Base-by-base conservation (phyloP, 1,140 invertebrate genomes). In the Dinoponera quadriceps region DNA sequence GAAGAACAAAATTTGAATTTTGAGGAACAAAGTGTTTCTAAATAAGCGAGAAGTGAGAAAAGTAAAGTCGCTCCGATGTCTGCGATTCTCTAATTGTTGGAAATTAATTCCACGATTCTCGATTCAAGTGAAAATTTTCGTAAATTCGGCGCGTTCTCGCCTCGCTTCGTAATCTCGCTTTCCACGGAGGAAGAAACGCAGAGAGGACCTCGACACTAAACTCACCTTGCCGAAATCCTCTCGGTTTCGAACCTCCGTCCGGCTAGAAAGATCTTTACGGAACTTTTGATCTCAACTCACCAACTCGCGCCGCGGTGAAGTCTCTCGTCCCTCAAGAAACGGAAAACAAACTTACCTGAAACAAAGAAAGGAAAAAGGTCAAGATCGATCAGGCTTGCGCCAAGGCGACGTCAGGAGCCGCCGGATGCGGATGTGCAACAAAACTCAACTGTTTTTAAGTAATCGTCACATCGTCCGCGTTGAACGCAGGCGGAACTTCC, bases 281-380 rank as follows among this genome's bases (percentile, higher is more conserved):
- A 85, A 88, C 83, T 88, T 88, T 85, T 60, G 78, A 18, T 49
- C 71, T 88, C 82, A 72, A 87, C 87, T 88, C 66, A 87, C 75
- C 85, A 18, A 81, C 77, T 78, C 11, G 69, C 38, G 38, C 38
- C 49, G 22, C 71, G 72, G 49, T 57, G 48, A 73, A 54, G 54
- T 66, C 66, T 81, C 77, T 59, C 29, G 69, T 82, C 65, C 27
- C 82, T 68, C 66, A 77, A 84, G 87, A 85, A 71, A 66, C 57
- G 65, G 65, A 72, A 68, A 68, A 49, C 33, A 85, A 83, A 88
- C 87, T 88, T 83, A 88, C 87, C 87, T 88, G 68, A 74, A 88
- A 88, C 57, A 87, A 18, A 82, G 85, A 59, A 83, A 44, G 20
- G 44, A 48, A 16, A 51, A 57, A 33, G 33, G 20, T 84, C 22